Percentiles rank a stretch among this genome's conserved stretches.
Conservation (phyloP, 2,113 vertebrate species). For the Setophaga petechia region DNA sequence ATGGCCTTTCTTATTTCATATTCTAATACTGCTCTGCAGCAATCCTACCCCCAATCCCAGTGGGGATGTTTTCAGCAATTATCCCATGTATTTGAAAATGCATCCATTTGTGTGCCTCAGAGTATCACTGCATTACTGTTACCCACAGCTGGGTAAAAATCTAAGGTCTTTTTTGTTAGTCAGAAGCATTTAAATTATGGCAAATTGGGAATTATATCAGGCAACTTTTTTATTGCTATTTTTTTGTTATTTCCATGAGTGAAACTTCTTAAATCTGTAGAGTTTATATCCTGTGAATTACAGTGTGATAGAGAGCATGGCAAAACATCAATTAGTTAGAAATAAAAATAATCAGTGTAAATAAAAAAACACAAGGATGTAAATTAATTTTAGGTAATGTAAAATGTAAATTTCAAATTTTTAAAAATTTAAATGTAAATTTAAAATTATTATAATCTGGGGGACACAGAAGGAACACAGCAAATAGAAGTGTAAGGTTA, state of each 20-base stretch:
- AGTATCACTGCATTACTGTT: not conserved
- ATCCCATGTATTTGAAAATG: not conserved
- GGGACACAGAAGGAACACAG: not conserved
- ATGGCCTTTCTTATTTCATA: not conserved
- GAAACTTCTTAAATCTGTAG: not conserved
- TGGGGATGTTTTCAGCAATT: not conserved
- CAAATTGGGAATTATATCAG: not conserved
- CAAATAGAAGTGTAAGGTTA: not conserved
- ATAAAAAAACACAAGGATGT: not conserved
- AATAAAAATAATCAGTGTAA: not conserved
- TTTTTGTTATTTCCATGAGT: not conserved
- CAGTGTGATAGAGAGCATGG: not conserved
- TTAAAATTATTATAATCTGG: not conserved
- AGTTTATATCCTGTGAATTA: not conserved
- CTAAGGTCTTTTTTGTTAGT: not conserved
- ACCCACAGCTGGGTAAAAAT: not conserved
- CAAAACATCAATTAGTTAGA: not conserved
- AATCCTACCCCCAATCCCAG: not conserved
- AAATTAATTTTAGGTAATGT: not conserved
- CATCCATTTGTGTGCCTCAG: not conserved
- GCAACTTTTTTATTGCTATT: not conserved
- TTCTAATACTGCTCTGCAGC: not conserved
- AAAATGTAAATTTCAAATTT: not conserved
- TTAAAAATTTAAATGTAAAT: not conserved
- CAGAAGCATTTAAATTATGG: not conserved